Evolutionary conservation across 1,140 invertebrate species (phyloP).

Genomic region (Drosophila orena): DNA sequence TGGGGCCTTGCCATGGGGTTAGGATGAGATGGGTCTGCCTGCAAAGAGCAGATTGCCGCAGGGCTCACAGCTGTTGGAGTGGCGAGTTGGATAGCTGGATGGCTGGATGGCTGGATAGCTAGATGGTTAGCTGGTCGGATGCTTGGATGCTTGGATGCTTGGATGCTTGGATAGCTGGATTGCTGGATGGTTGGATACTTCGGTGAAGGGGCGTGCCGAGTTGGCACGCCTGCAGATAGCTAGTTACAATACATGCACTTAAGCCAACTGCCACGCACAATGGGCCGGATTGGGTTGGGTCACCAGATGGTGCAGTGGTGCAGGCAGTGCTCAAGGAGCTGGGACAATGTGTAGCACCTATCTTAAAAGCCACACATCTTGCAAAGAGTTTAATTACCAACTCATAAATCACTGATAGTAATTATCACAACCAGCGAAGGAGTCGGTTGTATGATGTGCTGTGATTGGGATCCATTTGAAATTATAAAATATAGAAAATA

Average conservation of each 20-base stretch:
- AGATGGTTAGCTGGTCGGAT: not conserved
- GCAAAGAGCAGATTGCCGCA: slow-evolving; percentile 39
- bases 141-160: slow-evolving; percentile 2
- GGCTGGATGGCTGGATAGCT: slow-evolving; percentile 18
- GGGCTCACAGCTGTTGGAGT: slow-evolving; percentile 57
- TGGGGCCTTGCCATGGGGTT: slow-evolving; percentile 7
- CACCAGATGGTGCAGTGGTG: slow-evolving; percentile 13
- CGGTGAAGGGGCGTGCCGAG: slow-evolving; percentile 40
- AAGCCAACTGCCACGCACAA: slow-evolving; percentile 45
- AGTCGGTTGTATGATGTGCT: no score
- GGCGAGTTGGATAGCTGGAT: slow-evolving; percentile 31
- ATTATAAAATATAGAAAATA: not conserved
- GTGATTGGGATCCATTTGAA: not conserved
- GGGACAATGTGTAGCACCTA: not conserved
- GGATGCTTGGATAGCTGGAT: slow-evolving; percentile 16
- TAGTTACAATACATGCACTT: slow-evolving; percentile 71
- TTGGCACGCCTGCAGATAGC: slow-evolving; percentile 69
- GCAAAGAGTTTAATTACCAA: not conserved
- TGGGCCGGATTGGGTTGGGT: slow-evolving; percentile 28
- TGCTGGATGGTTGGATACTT: slow-evolving; percentile 30
- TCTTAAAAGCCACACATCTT: not conserved
- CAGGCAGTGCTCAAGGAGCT: not conserved
- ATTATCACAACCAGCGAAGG: not conserved
- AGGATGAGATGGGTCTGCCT: slow-evolving; percentile 17
- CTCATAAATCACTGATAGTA: not conserved